These are phyloP conservation scores for Conus ventricosus DNA, from an alignment of 1,140 invertebrate genomes.

Conservation along the genomic window DNA sequence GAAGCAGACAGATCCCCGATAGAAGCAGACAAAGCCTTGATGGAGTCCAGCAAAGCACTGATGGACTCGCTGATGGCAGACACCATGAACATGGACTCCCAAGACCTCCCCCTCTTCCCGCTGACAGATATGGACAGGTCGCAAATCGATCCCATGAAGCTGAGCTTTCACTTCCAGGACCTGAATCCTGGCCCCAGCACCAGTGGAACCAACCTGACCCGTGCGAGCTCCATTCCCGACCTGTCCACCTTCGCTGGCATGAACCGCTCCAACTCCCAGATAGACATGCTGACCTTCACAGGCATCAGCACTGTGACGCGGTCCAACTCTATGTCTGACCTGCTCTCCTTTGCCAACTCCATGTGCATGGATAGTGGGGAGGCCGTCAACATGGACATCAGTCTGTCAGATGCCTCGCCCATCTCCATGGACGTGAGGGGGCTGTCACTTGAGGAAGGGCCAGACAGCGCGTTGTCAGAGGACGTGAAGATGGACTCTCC, in stretches of 20 bases:
- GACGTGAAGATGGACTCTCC: constrained; percentile 9
- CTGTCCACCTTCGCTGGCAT: constrained; percentile 33
- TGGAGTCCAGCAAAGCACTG: neutral
- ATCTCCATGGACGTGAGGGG: constrained; percentile 19
- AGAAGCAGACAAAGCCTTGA: neutral
- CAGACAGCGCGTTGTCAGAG: constrained; percentile 6
- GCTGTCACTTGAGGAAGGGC: constrained; percentile 22
- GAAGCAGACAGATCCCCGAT: neutral
- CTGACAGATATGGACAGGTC: neutral
- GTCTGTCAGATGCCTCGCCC: constrained; percentile 1
- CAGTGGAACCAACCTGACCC: neutral
- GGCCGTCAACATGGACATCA: constrained; percentile 25
- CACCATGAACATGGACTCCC: constrained; percentile 1
- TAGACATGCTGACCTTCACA: constrained; percentile 27
- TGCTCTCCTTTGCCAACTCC: constrained; percentile 29
- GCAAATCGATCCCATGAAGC: constrained; percentile 31
- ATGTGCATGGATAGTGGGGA: constrained; percentile 22
- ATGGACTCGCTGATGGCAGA: neutral
- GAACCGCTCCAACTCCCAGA: constrained; percentile 31
- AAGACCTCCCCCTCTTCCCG: constrained; percentile 4
- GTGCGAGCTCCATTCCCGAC: constrained; percentile 33
- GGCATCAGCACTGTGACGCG: constrained; percentile 30
- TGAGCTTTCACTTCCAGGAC: constrained; percentile 32
- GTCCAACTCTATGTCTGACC: constrained; percentile 33
- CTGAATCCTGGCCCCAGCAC: neutral